Conservation (phyloP, 30 jellyfish, hydroid and myxozoan genomes). For the Aurelia aurita complex sp. Pacific region DNA sequence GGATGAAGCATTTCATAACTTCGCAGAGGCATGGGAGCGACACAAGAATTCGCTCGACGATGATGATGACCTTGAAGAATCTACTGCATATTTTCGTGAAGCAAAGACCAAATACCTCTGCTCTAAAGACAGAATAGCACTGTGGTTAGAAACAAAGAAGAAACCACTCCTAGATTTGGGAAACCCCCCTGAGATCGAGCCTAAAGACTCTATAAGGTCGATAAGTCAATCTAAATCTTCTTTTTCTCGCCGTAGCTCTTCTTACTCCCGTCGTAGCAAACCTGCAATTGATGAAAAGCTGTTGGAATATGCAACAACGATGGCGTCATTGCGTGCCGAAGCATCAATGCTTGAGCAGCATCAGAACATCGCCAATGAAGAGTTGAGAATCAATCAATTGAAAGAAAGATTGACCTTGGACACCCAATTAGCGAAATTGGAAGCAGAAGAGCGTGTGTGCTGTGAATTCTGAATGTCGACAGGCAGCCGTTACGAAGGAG, state of each 20-base stretch:
- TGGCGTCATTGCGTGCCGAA: slow-evolving; percentile 20
- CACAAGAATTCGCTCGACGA: background rate
- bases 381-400: slow-evolving; percentile 8
- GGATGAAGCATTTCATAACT: too few species aligned
- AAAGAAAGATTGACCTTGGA: too few species aligned
- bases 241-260: background rate
- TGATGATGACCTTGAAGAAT: slow-evolving; percentile 12
- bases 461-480: too few species aligned
- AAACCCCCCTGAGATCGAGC: slow-evolving; percentile 8
- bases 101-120: background rate
- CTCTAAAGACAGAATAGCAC: background rate
- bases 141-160: background rate
- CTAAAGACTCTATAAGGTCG: background rate
- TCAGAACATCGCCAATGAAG: background rate
- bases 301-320: slow-evolving; percentile 2
- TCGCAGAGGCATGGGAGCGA: too few species aligned
- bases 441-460: too few species aligned
- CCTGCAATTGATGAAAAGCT: slow-evolving; percentile 10
- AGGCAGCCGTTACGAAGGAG: too few species aligned
- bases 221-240: background rate
- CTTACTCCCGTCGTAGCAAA: background rate
- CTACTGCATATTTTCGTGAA: background rate
- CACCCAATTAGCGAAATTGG: too few species aligned
- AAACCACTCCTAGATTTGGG: background rate
- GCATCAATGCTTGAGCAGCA: slow-evolving; percentile 6